These are phyloP conservation scores for Rhadina sibilatrix DNA, from an alignment of 2,113 vertebrate species.

Conservation along the genomic window DNA sequence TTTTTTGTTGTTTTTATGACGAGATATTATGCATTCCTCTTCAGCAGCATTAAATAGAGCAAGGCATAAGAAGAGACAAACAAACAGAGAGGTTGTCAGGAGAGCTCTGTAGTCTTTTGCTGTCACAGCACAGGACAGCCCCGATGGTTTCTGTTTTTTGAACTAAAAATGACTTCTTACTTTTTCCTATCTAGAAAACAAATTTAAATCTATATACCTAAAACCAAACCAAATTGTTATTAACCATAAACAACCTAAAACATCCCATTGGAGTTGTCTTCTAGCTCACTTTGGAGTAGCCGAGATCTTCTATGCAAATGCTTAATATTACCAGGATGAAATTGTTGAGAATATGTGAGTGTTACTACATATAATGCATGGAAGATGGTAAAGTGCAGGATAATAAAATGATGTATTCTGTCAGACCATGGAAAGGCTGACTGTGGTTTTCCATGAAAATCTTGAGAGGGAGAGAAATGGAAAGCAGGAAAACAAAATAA, in stretches of 20 bases:
- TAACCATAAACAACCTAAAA: background rate
- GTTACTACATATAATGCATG: fast-evolving
- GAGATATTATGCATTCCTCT: background rate
- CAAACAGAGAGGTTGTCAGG: background rate
- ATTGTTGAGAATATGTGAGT: background rate
- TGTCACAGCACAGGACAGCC: background rate
- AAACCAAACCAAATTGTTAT: background rate
- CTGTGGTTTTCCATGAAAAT: background rate
- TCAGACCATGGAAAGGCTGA: background rate
- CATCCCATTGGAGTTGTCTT: background rate
- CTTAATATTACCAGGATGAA: background rate
- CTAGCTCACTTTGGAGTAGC: background rate
- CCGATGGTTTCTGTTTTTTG: background rate
- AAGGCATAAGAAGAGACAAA: background rate
- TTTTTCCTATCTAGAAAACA: background rate
- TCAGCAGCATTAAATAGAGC: background rate
- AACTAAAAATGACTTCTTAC: background rate
- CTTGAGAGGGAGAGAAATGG: background rate
- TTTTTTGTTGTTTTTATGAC: background rate
- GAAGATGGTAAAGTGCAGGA: background rate
- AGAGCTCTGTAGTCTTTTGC: background rate
- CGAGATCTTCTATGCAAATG: background rate
- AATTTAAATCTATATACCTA: background rate
- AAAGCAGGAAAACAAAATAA: background rate
- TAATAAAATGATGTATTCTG: background rate